These are phyloP conservation scores for Athripsodes cinereus DNA, from an alignment of 2,888 invertebrate species.

Conservation along the genomic window DNA sequence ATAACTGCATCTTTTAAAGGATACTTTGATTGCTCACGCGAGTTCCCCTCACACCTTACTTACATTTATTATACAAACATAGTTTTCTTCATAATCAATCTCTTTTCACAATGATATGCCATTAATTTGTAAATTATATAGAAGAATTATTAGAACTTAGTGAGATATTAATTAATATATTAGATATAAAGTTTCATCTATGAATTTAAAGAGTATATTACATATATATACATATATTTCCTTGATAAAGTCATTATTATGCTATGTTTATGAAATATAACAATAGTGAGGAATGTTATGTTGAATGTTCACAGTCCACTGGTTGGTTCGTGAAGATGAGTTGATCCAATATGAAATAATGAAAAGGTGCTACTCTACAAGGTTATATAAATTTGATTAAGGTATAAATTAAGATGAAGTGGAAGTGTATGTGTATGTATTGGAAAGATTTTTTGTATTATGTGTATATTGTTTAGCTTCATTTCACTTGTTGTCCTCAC, in stretches of 20 bases:
- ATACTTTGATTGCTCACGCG: no score
- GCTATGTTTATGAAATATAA: slow-evolving; percentile 9
- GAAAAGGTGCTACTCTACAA: not conserved
- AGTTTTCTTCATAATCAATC: no score
- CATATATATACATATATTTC: slow-evolving; percentile 4
- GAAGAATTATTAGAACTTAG: slow-evolving; percentile 20
- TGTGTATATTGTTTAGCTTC: no score
- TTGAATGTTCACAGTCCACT: no score
- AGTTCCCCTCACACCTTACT: no score
- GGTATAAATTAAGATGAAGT: no score
- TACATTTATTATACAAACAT: no score
- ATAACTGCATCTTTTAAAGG: no score
- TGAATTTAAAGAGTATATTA: not conserved
- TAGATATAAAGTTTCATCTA: slow-evolving; percentile 17
- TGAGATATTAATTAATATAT: slow-evolving; percentile 18
- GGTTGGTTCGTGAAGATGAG: no score
- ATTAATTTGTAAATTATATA: slow-evolving; percentile 19
- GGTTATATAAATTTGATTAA: not conserved
- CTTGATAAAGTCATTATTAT: slow-evolving; percentile 14
- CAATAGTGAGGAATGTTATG: slow-evolving; percentile 6
- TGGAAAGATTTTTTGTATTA: no score
- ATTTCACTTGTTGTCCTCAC: no score
- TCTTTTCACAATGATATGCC: slow-evolving; percentile 14
- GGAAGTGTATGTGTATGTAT: no score
- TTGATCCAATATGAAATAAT: not conserved